Evolutionary conservation across 2,888 invertebrate species (phyloP).

Genomic region (Lasioglossum zephyrum): DNA sequence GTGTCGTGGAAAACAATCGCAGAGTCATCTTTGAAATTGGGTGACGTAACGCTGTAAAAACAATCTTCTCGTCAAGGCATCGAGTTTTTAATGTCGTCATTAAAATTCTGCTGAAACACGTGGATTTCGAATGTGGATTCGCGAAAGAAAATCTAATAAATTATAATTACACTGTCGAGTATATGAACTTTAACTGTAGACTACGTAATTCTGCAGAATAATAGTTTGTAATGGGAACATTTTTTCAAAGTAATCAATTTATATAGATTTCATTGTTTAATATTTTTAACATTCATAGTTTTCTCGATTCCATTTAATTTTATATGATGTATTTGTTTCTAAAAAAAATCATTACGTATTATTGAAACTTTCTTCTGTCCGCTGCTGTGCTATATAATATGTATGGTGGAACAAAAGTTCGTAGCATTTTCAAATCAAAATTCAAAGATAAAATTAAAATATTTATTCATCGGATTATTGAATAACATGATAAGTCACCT

Average conservation of each 20-base stretch:
- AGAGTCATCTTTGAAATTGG: slow-evolving; percentile 7
- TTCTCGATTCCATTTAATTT: no score
- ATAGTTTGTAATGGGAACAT: not conserved
- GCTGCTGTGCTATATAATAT: not conserved
- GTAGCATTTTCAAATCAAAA: no score
- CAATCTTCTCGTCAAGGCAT: not conserved
- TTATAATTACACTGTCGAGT: not conserved
- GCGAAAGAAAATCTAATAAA: not conserved
- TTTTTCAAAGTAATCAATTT: no score
- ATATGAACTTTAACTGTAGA: not conserved
- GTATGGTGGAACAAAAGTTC: no score
- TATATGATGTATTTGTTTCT: no score
- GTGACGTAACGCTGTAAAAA: not conserved
- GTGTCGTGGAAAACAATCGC: not conserved
- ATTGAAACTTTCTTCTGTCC: not conserved
- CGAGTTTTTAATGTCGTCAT: not conserved
- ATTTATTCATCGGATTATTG: no score
- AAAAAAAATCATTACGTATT: not conserved
- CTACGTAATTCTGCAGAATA: not conserved
- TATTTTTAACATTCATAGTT: no score
- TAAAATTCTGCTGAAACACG: not conserved
- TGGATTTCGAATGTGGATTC: not conserved
- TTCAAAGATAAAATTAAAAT: no score
- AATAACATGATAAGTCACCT: no score
- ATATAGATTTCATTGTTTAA: no score